Evolutionary conservation across 2,888 invertebrate genomes (phyloP), one percentile per base, ranked within the genome.

Genomic region (Cataglyphis rosenhaueri): DNA sequence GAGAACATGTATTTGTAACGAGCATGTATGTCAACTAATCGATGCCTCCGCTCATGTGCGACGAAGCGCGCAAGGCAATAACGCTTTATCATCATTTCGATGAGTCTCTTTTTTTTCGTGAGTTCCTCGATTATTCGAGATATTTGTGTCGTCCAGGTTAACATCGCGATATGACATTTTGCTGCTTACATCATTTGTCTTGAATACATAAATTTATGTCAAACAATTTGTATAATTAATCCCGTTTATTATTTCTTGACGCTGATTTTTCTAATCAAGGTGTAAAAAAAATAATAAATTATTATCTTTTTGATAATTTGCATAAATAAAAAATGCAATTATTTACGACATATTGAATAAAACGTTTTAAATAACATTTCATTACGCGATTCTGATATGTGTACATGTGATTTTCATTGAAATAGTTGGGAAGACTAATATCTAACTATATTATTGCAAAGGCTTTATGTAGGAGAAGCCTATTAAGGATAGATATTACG

Each of bases 51-150:
- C 35, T 61, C 18, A 25, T 57, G 70, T 74, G 68, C 21, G 71
- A 38, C 29, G 25, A 66, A 29, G 59, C 65, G 75, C 79, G 71
- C 78, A 59, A 81, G 74, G 85, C 84, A 88, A 85, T 86, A 86
- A 86, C 87, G 88, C 85, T 90, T 91, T 91, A 91, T 92, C 90
- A 89, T 91, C 90, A 92, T 92, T 82, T 84, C 52, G n/a, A 74
- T 64, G 83, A 85, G 81, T 87, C 87, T 90, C 84, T 78, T 87
- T 82, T 86, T 91, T 91, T 91, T 89, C 81, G 59, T 75, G 29
- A 25, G 29, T 29, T 15, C 25, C 76, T 68, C 41, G 41, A 66
- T 71, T 79, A 79, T 71, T 78, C 59, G 1, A 18, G 4, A 71
- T 70, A 59, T 59, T 59, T 35, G 25, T 15, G 18, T 32, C 21